phyloP scores from a whole-genome alignment of 2,888 invertebrate species.

The Apodemia mormo region DNA sequence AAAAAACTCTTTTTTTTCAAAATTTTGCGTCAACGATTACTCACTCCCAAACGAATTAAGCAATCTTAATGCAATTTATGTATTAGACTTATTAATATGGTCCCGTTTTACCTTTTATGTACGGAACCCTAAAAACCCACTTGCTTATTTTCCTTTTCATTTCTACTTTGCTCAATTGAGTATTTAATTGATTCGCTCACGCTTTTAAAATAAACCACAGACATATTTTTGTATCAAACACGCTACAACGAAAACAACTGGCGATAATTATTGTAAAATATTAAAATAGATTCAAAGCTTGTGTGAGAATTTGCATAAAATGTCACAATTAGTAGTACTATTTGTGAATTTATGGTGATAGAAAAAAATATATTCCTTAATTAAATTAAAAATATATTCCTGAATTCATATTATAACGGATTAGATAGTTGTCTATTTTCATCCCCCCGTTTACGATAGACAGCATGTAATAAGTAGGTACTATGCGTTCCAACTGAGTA shows the following conservation, averaged over 20 bases:
- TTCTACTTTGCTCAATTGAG: no score
- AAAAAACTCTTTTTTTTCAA: no score
- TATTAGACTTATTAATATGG: no score
- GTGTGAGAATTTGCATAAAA: conserved; percentile 19
- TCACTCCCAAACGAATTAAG: no score
- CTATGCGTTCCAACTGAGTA: no score
- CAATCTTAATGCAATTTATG: no score
- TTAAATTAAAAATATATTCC: not conserved
- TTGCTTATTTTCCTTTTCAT: no score
- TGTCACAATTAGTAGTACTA: not conserved
- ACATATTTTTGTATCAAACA: conserved; percentile 32
- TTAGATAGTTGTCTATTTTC: not conserved
- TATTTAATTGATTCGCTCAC: conserved; percentile 16
- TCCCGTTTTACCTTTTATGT: no score
- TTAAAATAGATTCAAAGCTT: conserved; percentile 47
- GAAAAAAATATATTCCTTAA: not conserved
- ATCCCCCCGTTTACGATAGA: no score
- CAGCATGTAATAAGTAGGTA: no score
- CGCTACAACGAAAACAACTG: conserved; percentile 32
- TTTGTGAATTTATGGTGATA: not conserved
- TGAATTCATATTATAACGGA: not conserved
- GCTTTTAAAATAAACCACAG: conserved; percentile 35
- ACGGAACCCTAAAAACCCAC: no score
- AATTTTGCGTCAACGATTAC: no score
- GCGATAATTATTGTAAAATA: conserved; percentile 49